A percentile compares a stretch with the other conserved stretches of the same genome.
These are phyloP conservation scores for Bergia puertoricense DNA, from an alignment of 92 coral and sea anemone species.

Conservation along the genomic window DNA sequence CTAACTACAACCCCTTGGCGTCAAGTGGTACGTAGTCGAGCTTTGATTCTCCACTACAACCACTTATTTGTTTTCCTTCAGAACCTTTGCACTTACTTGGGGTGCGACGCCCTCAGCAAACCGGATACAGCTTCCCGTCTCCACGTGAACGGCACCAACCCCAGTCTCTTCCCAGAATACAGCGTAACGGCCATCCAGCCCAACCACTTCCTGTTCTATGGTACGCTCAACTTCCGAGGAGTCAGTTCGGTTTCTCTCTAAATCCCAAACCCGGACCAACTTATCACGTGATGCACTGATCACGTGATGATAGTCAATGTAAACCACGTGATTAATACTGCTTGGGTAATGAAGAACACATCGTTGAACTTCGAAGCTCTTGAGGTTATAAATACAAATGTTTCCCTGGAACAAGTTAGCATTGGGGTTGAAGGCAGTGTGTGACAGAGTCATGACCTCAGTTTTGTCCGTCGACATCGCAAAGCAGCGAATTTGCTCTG, in stretches of 20 bases:
- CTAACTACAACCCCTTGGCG: no score
- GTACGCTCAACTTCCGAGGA: conserved; percentile 36
- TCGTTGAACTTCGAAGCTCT: conserved; percentile 34
- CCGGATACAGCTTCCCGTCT: conserved; percentile 44
- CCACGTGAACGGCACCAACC: conserved; percentile 51
- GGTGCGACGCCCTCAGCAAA: conserved; percentile 64
- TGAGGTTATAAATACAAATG: conserved; percentile 53
- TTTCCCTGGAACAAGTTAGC: conserved; percentile 65
- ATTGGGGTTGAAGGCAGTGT: conserved; percentile 41
- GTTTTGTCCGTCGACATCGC: conserved; percentile 61
- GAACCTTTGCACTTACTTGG: conserved; percentile 29
- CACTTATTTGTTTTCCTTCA: not conserved
- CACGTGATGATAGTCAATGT: conserved; percentile 62
- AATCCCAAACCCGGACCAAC: conserved; percentile 72
- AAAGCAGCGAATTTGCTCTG: conserved; percentile 65
- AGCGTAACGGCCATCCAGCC: conserved; percentile 33
- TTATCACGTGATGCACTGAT: conserved; percentile 76
- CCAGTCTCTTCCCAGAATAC: conserved; percentile 52
- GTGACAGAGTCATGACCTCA: conserved; percentile 50
- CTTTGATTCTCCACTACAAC: no score
- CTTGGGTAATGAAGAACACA: conserved; percentile 64
- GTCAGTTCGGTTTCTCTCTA: conserved; percentile 46
- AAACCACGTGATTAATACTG: conserved; percentile 60
- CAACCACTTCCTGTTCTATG: conserved; percentile 60
- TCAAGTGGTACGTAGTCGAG: no score